These are phyloP conservation scores for Aleadryas rufinucha DNA, from an alignment of 2,113 vertebrate genomes.

Conservation along the genomic window DNA sequence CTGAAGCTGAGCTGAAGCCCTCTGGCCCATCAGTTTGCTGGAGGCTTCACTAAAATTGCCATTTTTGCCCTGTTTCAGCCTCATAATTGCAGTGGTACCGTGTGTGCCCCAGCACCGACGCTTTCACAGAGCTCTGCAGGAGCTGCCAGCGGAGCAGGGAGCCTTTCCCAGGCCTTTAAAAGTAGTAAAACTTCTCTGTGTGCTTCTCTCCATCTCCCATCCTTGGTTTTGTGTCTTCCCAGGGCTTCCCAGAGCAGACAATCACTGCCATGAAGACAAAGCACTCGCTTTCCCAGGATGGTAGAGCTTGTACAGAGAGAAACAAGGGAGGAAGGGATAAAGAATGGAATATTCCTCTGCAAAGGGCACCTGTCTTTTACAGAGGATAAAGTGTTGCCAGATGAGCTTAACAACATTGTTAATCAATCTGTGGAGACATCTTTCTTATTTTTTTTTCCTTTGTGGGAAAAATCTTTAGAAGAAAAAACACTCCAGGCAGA, in stretches of 20 bases:
- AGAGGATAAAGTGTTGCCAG: neutral
- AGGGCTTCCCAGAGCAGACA: neutral
- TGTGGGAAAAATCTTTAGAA: neutral
- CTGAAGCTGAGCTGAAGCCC: neutral
- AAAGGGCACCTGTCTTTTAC: constrained; percentile 49
- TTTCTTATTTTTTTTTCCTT: neutral
- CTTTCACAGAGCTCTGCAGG: neutral
- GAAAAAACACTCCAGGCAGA: neutral
- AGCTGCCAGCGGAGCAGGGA: neutral
- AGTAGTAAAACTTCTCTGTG: neutral
- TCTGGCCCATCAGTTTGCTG: neutral
- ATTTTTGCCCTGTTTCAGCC: neutral
- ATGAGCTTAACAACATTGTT: constrained; percentile 6
- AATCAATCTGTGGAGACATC: neutral
- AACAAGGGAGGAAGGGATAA: neutral
- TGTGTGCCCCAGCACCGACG: neutral
- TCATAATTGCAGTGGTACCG: fast-evolving
- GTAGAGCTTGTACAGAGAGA: neutral
- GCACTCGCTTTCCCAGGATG: neutral
- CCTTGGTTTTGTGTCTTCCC: neutral
- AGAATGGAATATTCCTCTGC: neutral
- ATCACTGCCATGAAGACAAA: constrained; percentile 36
- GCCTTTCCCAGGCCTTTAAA: neutral
- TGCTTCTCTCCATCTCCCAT: neutral
- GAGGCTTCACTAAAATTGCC: too few relatives aligned